Percentiles rank a stretch among this genome's conserved stretches.
Conservation (phyloP, 2,113 vertebrate genomes). For the Cnemophilus loriae region DNA sequence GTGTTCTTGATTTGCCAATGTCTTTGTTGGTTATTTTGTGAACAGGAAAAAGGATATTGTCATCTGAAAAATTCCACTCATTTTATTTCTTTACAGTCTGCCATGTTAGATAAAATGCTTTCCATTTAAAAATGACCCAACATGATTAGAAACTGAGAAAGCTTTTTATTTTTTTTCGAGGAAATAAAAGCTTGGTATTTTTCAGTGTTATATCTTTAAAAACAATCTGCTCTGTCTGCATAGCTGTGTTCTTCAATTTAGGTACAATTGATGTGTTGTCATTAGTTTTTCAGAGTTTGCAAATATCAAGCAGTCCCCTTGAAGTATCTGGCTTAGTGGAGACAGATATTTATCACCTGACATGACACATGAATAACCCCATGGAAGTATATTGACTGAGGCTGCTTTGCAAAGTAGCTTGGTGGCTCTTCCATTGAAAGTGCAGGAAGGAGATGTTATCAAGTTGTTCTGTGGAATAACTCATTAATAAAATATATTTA, state of each 20-base stretch:
- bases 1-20: background rate
- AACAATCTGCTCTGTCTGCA: background rate
- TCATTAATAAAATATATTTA: background rate
- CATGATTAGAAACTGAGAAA: background rate
- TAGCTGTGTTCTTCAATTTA: background rate
- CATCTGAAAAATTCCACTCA: background rate
- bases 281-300: background rate
- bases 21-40: background rate
- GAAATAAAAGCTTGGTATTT: background rate
- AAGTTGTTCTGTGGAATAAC: background rate
- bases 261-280: background rate
- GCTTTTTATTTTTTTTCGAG: background rate
- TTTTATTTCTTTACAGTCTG: background rate
- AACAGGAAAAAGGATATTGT: background rate
- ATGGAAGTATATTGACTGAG: background rate
- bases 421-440: background rate
- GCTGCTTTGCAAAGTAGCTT: background rate
- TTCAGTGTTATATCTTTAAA: background rate
- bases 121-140: background rate
- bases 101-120: background rate
- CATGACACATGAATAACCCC: background rate
- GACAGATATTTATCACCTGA: background rate
- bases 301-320: background rate
- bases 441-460: background rate
- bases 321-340: background rate